Evolutionary conservation across 2,888 invertebrate genomes (phyloP).

Genomic region (Margaritifera margaritifera): DNA sequence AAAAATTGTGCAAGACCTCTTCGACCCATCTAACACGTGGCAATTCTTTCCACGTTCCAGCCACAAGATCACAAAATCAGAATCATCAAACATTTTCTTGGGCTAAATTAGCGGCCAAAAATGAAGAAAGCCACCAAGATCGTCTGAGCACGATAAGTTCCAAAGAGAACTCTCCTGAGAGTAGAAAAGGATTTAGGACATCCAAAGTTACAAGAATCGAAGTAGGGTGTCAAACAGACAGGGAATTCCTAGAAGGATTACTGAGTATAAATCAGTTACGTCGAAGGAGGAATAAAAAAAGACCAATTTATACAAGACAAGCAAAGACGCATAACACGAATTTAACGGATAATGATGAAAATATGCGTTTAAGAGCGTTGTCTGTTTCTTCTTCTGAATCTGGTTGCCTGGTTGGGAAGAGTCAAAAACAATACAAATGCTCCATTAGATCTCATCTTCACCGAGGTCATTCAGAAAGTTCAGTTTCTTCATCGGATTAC

Average conservation of each 20-base stretch:
- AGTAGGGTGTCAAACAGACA: slow-evolving; percentile 49
- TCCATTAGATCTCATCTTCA: slow-evolving; percentile 3
- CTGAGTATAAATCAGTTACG: slow-evolving; percentile 29
- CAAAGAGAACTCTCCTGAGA: slow-evolving; percentile 41
- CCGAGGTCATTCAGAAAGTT: slow-evolving; percentile 33
- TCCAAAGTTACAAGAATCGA: slow-evolving; percentile 25
- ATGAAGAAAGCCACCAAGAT: slow-evolving; percentile 39
- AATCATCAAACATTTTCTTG: slow-evolving; percentile 39
- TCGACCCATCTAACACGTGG: slow-evolving; percentile 34
- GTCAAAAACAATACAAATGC: too few relatives aligned
- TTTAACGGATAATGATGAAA: slow-evolving; percentile 10
- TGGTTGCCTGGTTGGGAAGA: background rate
- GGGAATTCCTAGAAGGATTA: slow-evolving; percentile 40
- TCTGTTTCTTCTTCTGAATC: slow-evolving; percentile 21
- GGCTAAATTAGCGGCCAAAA: slow-evolving; percentile 35
- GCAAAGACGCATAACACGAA: slow-evolving; percentile 28
- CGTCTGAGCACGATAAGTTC: slow-evolving; percentile 43
- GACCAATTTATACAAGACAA: slow-evolving; percentile 23
- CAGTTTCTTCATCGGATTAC: slow-evolving; percentile 30
- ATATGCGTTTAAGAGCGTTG: slow-evolving; percentile 2
- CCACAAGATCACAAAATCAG: slow-evolving; percentile 11
- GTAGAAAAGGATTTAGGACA: slow-evolving; percentile 28
- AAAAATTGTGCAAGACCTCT: slow-evolving; percentile 18
- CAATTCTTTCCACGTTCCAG: slow-evolving; percentile 47
- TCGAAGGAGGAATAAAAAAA: slow-evolving; percentile 16